Evolutionary conservation across 2,888 invertebrate species (phyloP), one percentile per base, ranked within the genome.

Genomic region (Rhogogaster chlorosoma): DNA sequence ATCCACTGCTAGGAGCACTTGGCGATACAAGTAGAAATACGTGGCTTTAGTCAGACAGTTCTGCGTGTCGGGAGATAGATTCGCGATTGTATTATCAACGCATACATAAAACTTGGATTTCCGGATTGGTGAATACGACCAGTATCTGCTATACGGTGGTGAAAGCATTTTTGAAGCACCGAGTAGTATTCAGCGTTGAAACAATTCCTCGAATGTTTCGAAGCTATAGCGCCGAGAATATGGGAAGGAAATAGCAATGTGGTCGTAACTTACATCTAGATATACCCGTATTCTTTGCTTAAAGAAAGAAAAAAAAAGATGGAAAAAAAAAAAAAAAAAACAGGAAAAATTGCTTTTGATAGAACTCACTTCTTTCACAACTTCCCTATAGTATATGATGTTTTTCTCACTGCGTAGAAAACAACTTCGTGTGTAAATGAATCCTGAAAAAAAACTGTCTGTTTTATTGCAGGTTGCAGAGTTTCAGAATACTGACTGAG

Each of bases 21-120:
- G 42, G 38, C 42, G 26, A 73, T 73, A 38, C 7, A 10, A 73
- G 73, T 73, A 73, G 73, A 73, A 73, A 73, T 73, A 73, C 73
- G 22, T 15, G 22, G 42, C 26, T 73, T 12, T 45, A 73, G 73
- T 73, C 73, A 73, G 73, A 15, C 73, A 22, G 73, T 26, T 42
- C 42, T 42, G 26, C 73, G 22, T 42, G 71, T 18, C 71, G 7
- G 42, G 22, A 38, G 32, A 38, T 71, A 12, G 38, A 71, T n/a
- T 71, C n/a, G n/a, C 70, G 38, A 71, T 36, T 71, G 38, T 71
- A 38, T 15, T 29, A 38, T 38, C 32, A 29, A 36, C 26, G 26
- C 32, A 26, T 67, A 18, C 15, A 29, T 67, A 32, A 67, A 18
- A 32, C 15, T 67, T 32, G 32, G 67, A 67, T 67, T 32, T 67